phyloP scores from a whole-genome alignment of 2,888 invertebrate genomes.

The Acrocyrtus sp. region DNA sequence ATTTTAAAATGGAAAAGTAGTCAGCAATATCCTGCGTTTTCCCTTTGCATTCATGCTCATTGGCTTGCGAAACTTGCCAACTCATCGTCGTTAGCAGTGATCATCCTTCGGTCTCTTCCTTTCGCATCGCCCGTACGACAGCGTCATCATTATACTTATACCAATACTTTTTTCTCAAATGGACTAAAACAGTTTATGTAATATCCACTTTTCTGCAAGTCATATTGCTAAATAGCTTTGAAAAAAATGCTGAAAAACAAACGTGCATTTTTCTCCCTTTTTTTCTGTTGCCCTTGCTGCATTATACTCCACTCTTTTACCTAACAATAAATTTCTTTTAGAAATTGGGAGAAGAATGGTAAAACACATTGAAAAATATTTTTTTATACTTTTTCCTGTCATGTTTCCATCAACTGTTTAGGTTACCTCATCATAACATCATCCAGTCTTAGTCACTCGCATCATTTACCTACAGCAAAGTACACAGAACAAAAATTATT shows the following conservation, averaged over 20 bases:
- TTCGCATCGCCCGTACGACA: slow-evolving; percentile 9
- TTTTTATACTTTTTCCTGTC: slow-evolving; percentile 1
- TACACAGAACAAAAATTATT: background rate
- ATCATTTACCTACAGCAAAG: slow-evolving; percentile 46
- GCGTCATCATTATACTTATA: no score
- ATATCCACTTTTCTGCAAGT: slow-evolving; percentile 60
- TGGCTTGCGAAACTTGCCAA: slow-evolving; percentile 43
- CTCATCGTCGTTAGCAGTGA: slow-evolving; percentile 46
- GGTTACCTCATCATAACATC: slow-evolving; percentile 17
- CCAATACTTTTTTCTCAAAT: no score
- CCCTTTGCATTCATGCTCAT: slow-evolving; percentile 22
- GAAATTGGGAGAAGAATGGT: background rate
- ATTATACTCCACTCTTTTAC: background rate
- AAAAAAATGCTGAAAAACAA: slow-evolving; percentile 40
- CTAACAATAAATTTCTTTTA: background rate
- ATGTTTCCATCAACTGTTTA: slow-evolving; percentile 20
- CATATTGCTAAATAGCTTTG: slow-evolving; percentile 54
- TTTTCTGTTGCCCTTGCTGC: background rate
- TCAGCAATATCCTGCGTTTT: slow-evolving; percentile 19
- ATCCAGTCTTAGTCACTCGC: no score
- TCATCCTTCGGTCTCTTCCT: slow-evolving; percentile 5
- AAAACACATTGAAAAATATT: background rate
- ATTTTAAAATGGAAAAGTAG: no score
- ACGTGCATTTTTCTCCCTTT: slow-evolving; percentile 2
- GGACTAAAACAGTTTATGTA: slow-evolving; percentile 28